These are phyloP conservation scores for Pteropus rufus DNA, from an alignment of 2,797 vertebrate species.

Conservation along the genomic window DNA sequence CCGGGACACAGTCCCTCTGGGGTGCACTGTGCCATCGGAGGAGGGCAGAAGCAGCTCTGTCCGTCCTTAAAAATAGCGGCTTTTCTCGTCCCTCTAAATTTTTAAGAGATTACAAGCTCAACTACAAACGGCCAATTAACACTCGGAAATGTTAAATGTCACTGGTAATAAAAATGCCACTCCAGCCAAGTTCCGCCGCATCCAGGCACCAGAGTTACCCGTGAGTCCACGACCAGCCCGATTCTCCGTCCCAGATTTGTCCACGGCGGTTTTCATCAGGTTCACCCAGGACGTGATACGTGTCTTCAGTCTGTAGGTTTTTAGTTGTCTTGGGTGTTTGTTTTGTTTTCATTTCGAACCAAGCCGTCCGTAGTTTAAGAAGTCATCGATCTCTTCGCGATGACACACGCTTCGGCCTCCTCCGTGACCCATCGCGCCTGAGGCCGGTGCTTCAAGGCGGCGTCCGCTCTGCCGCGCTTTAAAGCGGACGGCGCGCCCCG, in stretches of 20 bases:
- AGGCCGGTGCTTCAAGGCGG: no score
- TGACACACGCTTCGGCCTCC: not conserved
- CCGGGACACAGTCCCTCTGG: not conserved
- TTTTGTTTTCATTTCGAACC: not conserved
- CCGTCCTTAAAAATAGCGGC: not conserved
- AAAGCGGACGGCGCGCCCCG: no score
- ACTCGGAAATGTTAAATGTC: conserved; percentile 8
- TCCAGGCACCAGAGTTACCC: not conserved
- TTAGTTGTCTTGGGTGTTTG: not conserved
- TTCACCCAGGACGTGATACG: not conserved
- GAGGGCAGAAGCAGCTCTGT: conserved; percentile 34
- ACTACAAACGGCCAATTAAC: not conserved
- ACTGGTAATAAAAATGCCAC: not conserved
- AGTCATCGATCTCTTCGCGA: not conserved
- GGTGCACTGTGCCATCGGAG: conserved; percentile 31
- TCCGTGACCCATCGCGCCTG: not conserved
- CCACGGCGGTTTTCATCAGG: not conserved
- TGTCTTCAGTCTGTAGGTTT: not conserved
- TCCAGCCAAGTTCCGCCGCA: not conserved
- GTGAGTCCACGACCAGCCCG: not conserved
- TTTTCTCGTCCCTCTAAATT: not conserved
- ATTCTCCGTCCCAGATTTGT: not conserved
- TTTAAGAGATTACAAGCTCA: not conserved
- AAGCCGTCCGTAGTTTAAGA: not conserved
- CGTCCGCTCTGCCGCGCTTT: not conserved